phyloP scores from a whole-genome alignment of 2,888 invertebrate genomes.

The Parnassius apollo region DNA sequence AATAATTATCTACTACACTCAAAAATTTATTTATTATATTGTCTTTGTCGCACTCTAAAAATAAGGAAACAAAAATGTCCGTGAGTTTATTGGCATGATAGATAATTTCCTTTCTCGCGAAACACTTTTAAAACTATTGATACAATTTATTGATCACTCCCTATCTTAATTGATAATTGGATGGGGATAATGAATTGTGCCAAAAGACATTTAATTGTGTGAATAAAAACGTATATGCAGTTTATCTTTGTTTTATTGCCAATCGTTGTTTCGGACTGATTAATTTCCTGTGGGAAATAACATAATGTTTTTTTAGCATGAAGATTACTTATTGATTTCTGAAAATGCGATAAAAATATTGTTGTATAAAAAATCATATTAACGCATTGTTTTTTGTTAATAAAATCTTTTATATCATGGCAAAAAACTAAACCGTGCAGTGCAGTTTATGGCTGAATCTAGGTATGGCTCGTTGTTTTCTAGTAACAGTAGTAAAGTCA shows the following conservation, averaged over 20 bases:
- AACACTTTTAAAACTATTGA: slow-evolving; percentile 43
- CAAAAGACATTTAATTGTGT: slow-evolving; percentile 55
- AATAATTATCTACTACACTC: slow-evolving; percentile 54
- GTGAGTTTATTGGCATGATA: slow-evolving; percentile 41
- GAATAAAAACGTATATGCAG: slow-evolving; percentile 54
- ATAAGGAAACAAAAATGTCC: slow-evolving; percentile 43
- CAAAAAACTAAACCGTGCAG: too few relatives aligned
- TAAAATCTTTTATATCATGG: too few relatives aligned
- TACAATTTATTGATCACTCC: slow-evolving; percentile 48
- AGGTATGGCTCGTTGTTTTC: too few relatives aligned
- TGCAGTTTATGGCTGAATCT: too few relatives aligned
- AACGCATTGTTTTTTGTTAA: too few relatives aligned
- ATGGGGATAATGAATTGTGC: slow-evolving; percentile 44
- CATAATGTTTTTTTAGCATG: slow-evolving; percentile 12
- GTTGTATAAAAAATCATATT: neutral
- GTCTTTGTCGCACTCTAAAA: slow-evolving; percentile 46
- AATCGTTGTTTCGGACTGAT: slow-evolving; percentile 46
- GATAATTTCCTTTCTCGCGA: slow-evolving; percentile 53
- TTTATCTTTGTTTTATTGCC: slow-evolving; percentile 58
- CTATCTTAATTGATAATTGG: slow-evolving; percentile 66
- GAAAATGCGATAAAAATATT: neutral
- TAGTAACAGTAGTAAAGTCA: too few relatives aligned
- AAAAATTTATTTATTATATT: slow-evolving; percentile 66
- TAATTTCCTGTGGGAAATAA: slow-evolving; percentile 59
- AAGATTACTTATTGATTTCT: neutral